A percentile compares a stretch with the other conserved stretches of the same genome.
Conservation (phyloP, 2,113 vertebrate genomes). For the Lanius collurio region DNA sequence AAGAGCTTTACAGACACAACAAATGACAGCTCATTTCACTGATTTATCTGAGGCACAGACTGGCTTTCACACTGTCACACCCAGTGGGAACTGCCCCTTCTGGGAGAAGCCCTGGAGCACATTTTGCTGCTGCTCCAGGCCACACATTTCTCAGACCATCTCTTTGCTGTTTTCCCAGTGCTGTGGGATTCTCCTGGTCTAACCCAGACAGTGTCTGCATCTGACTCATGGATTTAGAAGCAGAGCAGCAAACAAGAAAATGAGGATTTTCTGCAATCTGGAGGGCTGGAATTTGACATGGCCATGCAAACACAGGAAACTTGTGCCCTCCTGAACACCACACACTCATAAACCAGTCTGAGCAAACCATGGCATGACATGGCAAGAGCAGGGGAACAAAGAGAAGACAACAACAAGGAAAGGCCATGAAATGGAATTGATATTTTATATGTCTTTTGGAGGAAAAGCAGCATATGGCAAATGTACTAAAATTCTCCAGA, state of each 20-base stretch:
- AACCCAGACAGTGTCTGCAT: background rate
- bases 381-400: background rate
- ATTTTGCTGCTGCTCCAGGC: background rate
- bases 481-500: background rate
- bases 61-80: background rate
- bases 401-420: background rate
- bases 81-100: accelerated
- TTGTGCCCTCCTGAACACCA: background rate
- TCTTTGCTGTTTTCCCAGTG: background rate
- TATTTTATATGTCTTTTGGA: background rate
- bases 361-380: background rate
- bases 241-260: background rate
- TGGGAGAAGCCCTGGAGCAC: background rate
- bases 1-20: background rate
- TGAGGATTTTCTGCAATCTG: background rate
- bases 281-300: background rate
- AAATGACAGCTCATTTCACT: background rate
- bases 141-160: background rate
- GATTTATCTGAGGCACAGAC: background rate
- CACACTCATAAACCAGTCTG: background rate
- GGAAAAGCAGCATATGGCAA: background rate
- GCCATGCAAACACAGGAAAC: background rate
- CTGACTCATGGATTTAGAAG: background rate
- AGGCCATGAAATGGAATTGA: background rate
- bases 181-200: background rate